phyloP scores from a whole-genome alignment of 2,113 vertebrate species.

The Canis aureus region DNA sequence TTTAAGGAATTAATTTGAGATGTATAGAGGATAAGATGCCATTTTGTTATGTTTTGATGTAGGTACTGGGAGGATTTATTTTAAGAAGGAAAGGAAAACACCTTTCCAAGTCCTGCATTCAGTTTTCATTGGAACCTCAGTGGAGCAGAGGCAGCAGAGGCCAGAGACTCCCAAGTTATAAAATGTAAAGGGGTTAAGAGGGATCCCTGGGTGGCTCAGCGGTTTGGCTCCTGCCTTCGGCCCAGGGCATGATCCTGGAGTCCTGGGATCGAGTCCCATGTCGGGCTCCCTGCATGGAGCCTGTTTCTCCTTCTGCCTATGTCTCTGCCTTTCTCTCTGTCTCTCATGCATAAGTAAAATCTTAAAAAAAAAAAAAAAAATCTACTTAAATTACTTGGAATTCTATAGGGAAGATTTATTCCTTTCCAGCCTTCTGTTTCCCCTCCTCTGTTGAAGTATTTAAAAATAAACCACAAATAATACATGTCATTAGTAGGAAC shows the following conservation, averaged over 20 bases:
- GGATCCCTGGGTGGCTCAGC: no score
- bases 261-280: no score
- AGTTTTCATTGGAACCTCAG: background rate
- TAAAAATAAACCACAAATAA: conserved; percentile 20
- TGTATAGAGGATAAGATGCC: background rate
- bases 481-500: background rate
- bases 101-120: background rate
- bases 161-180: background rate
- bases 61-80: background rate
- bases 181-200: background rate
- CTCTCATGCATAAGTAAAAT: no score
- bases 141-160: background rate
- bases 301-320: no score
- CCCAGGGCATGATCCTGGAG: no score
- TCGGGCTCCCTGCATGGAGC: no score
- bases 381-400: background rate
- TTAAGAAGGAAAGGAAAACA: background rate
- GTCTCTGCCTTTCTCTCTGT: no score
- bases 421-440: background rate
- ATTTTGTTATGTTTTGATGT: background rate
- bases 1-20: background rate
- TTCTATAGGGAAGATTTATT: background rate
- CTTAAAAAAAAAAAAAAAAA: no score
- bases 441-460: background rate
- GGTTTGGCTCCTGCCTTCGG: no score